phyloP scores from a whole-genome alignment of 2,797 vertebrate genomes.

The Tauraco hartlaubi region DNA sequence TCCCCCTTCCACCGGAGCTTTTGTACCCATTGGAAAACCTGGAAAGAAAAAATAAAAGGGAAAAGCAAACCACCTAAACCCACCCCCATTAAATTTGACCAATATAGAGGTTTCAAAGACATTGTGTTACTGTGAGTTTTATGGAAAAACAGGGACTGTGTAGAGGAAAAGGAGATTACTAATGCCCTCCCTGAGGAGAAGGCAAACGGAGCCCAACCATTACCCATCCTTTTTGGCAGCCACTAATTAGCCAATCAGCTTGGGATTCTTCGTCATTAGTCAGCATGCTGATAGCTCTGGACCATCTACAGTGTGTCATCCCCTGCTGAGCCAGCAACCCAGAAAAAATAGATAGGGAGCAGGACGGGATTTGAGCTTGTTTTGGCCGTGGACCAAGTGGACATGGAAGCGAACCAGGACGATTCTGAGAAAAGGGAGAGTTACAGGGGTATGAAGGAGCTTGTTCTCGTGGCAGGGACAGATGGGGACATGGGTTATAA shows the following conservation, averaged over 20 bases:
- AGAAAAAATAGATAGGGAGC: neutral
- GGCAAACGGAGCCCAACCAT: slow-evolving; percentile 36
- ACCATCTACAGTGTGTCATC: neutral
- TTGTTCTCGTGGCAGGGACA: neutral
- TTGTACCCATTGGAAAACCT: neutral
- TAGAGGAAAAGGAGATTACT: slow-evolving; percentile 34
- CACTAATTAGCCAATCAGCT: neutral
- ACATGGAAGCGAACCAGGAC: slow-evolving; percentile 32
- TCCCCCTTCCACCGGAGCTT: neutral
- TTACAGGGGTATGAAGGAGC: neutral
- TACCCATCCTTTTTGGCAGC: slow-evolving; percentile 61
- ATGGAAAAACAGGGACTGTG: slow-evolving; percentile 46
- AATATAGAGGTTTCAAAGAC: neutral
- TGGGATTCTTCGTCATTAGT: neutral
- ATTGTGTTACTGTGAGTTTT: neutral
- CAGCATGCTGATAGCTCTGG: neutral
- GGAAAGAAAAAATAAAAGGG: too few relatives aligned
- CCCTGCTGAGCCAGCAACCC: neutral
- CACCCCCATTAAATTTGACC: neutral
- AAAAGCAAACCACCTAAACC: neutral
- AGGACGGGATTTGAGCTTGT: neutral
- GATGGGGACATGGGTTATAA: neutral
- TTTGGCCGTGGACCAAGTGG: neutral
- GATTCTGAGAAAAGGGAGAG: slow-evolving; percentile 52
- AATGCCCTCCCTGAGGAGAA: slow-evolving; percentile 58